A percentile compares a stretch with the other conserved stretches of the same genome.
phyloP scores from a whole-genome alignment of 2,888 invertebrate genomes.

The Acronicta psi region DNA sequence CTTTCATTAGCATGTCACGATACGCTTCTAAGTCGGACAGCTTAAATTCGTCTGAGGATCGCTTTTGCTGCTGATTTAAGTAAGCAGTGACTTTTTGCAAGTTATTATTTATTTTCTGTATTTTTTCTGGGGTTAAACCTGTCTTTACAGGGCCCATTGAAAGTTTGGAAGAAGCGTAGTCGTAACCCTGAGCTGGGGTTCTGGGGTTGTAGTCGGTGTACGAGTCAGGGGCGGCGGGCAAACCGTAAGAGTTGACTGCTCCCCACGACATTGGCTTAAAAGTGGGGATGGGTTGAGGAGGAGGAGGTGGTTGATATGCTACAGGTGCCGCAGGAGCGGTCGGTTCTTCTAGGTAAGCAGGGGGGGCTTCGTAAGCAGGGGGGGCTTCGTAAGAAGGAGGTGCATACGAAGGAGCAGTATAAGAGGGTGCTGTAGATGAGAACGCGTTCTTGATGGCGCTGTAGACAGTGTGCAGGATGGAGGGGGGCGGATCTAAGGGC shows the following conservation, averaged over 20 bases:
- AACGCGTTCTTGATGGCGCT: slow-evolving; percentile 81
- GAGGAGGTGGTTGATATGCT: slow-evolving; percentile 76
- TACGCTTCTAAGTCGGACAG: slow-evolving; percentile 71
- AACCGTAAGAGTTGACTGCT: slow-evolving; percentile 82
- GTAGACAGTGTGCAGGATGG: slow-evolving; percentile 79
- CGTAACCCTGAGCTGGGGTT: slow-evolving; percentile 60
- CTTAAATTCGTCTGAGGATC: slow-evolving; percentile 76
- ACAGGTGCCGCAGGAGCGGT: slow-evolving; percentile 50
- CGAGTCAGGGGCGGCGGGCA: slow-evolving; percentile 76
- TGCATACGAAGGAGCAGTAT: slow-evolving; percentile 30
- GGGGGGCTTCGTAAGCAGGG: slow-evolving; percentile 12
- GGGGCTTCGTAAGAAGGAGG: slow-evolving; percentile 16
- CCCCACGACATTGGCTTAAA: slow-evolving; percentile 81
- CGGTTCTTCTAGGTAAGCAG: slow-evolving; percentile 28
- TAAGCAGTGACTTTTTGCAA: slow-evolving; percentile 75
- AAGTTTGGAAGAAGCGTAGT: slow-evolving; percentile 73
- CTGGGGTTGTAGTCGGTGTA: slow-evolving; percentile 76
- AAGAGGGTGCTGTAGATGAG: slow-evolving; percentile 50
- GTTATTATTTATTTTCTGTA: slow-evolving; percentile 81
- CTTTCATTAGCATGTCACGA: slow-evolving; percentile 71
- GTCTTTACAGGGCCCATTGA: slow-evolving; percentile 60
- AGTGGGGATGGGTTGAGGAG: slow-evolving; percentile 69
- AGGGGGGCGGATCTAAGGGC: slow-evolving; percentile 78
- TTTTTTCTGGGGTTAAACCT: slow-evolving; percentile 77
- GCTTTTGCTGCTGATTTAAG: slow-evolving; percentile 72